Conservation (phyloP, 2,113 vertebrate genomes). For the Megaceryle torquata region DNA sequence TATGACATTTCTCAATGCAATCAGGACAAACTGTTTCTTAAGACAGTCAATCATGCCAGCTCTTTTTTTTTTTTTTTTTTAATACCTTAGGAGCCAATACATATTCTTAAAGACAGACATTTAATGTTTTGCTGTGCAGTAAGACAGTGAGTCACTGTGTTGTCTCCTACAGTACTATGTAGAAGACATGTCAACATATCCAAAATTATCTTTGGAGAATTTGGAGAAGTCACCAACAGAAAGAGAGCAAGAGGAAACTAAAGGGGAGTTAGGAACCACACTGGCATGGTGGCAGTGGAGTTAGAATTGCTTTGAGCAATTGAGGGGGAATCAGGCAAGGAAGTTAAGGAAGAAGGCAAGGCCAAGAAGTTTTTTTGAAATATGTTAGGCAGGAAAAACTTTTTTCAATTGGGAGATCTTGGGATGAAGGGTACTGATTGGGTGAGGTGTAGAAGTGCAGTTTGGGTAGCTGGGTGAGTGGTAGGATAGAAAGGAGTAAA, state of each 20-base stretch:
- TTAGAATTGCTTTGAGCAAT: not conserved
- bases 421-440: not conserved
- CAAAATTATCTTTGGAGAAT: not conserved
- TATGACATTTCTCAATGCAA: constrained; percentile 1
- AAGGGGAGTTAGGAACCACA: not conserved
- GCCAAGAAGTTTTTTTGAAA: not conserved
- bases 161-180: not conserved
- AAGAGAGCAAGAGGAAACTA: not conserved
- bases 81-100: not conserved
- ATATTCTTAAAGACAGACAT: not conserved
- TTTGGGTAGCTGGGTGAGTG: not conserved
- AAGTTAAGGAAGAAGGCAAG: not conserved
- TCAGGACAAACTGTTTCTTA: not conserved
- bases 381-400: not conserved
- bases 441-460: not conserved
- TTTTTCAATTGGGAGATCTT: not conserved
- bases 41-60: not conserved
- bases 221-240: not conserved
- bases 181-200: not conserved
- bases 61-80: not conserved
- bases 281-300: not conserved
- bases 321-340: not conserved
- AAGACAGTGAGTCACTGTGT: not conserved
- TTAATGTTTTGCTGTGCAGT: not conserved
- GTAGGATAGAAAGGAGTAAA: not conserved